Evolutionary conservation across 1,140 invertebrate genomes (phyloP), one percentile per base, ranked within the genome.

Genomic region (Phthorimaea operculella): DNA sequence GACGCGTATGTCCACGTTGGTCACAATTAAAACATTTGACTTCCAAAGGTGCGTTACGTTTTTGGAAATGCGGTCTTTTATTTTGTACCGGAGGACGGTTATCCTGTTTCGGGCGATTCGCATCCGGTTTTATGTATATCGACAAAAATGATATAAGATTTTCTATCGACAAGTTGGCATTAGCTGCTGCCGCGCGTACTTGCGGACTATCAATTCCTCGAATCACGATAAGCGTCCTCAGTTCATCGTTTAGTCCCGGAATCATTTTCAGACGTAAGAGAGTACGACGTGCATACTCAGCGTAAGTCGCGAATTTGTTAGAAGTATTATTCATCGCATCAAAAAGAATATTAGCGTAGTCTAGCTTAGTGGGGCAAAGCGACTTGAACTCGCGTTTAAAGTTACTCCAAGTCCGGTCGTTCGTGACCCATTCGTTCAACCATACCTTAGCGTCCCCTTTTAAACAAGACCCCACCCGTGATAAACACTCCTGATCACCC

Each of bases 371-470:
- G 21, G 21, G 21, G 6, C 21, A 28, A 28, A 28, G 21, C 6
- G 21, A 28, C 21, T 28, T 42, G 39, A 42, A 42, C 9, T 42
- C 39, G 39, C 11, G 11, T 42, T 42, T 11, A 42, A 42, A 42
- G 39, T 42, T 42, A 14, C 11, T 42, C 39, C 39, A 42, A 11
- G 39, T 42, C 2, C 14, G 39, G 8, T 42, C 39, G 39, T 42
- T 42, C 39, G 39, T 42, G 14, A 42, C 39, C 2, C 39, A 42
- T 42, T 69, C 59, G 15, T 53, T 60, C 12, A 69, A 14, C 63
- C 59, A 69, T 0, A 34, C 49, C 12, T 51, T 59, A 11, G 59
- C 58, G 12, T 66, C 62, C 0, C 67, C 67, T 52, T 57, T 60
- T 8, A 64, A 28, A 45, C 62, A 64, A 33, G 42, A 3, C 5